Percentiles rank a stretch among this genome's conserved stretches.
phyloP scores from a whole-genome alignment of 2,797 vertebrate species.

The Enteromius radiatus region DNA sequence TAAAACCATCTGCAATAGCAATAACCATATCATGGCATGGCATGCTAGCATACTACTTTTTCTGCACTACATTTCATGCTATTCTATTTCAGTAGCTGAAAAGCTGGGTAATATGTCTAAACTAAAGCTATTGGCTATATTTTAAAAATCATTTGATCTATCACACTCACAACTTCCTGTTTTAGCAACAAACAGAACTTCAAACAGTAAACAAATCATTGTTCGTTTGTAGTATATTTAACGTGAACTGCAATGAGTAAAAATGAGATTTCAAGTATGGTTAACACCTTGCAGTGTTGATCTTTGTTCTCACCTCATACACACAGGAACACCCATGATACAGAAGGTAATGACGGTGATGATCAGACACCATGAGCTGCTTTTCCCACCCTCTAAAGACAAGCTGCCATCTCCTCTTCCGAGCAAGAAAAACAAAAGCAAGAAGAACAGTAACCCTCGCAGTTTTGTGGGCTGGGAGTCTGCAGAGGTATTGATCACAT shows the following conservation, averaged over 20 bases:
- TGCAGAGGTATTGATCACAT: constrained; percentile 74
- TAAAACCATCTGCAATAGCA: not conserved
- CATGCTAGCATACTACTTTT: not conserved
- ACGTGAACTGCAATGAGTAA: not conserved
- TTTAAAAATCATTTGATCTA: not conserved
- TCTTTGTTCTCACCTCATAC: not conserved
- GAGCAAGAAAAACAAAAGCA: constrained; percentile 73
- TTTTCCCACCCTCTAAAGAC: constrained; percentile 89
- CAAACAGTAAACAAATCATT: not conserved
- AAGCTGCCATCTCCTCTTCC: constrained; percentile 71
- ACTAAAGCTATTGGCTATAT: not conserved
- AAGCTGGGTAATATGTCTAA: not conserved
- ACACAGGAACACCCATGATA: constrained; percentile 89
- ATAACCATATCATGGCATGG: not conserved
- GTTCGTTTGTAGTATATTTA: not conserved
- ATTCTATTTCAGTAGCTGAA: not conserved
- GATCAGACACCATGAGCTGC: constrained; percentile 87
- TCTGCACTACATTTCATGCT: not conserved
- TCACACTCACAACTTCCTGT: not conserved
- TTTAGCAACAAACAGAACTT: not conserved
- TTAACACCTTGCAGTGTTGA: constrained; percentile 6
- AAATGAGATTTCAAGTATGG: not conserved
- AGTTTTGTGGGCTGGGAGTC: constrained; percentile 95
- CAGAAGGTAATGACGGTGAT: constrained; percentile 95
- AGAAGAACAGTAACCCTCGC: constrained; percentile 80